phyloP scores from a whole-genome alignment of 2,888 invertebrate genomes.

The Toxonevra muliebris region DNA sequence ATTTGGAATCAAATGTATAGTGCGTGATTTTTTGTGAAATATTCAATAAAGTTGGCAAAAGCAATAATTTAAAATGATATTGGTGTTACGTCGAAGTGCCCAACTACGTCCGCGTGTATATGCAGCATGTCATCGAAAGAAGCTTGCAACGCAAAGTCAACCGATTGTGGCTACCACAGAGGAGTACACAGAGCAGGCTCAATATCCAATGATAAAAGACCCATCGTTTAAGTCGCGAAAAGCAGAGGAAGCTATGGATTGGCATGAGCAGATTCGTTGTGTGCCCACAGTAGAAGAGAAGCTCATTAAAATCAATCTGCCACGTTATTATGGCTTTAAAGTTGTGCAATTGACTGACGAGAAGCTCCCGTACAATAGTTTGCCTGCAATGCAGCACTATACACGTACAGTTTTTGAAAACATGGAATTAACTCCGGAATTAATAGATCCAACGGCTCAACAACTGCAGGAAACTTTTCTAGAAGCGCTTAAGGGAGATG shows the following conservation, averaged over 20 bases:
- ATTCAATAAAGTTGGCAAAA: too few species aligned
- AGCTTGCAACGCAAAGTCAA: constrained; percentile 28
- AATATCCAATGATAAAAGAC: constrained; percentile 66
- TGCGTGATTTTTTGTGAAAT: too few species aligned
- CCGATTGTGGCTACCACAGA: constrained; percentile 15
- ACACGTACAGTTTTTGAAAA: constrained; percentile 80
- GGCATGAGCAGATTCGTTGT: constrained; percentile 71
- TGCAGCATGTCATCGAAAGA: constrained; percentile 22
- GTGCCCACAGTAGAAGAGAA: constrained; percentile 85
- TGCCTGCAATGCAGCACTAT: constrained; percentile 76
- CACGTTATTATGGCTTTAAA: constrained; percentile 81
- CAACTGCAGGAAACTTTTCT: constrained; percentile 42
- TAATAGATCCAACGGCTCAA: constrained; percentile 11
- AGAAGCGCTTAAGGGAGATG: constrained; percentile 47
- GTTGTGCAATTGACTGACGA: constrained; percentile 72
- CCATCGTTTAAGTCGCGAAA: constrained; percentile 67
- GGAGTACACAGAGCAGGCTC: constrained; percentile 50
- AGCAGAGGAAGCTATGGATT: constrained; percentile 65
- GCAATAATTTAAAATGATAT: too few species aligned
- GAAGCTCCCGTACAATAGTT: constrained; percentile 72
- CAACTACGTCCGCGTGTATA: background rate
- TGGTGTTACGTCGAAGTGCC: too few species aligned
- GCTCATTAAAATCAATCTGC: constrained; percentile 83
- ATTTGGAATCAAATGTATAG: too few species aligned
- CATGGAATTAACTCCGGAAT: constrained; percentile 48